Base-by-base conservation (phyloP, 1,140 invertebrate species). In the Drosophila ananassae region DNA sequence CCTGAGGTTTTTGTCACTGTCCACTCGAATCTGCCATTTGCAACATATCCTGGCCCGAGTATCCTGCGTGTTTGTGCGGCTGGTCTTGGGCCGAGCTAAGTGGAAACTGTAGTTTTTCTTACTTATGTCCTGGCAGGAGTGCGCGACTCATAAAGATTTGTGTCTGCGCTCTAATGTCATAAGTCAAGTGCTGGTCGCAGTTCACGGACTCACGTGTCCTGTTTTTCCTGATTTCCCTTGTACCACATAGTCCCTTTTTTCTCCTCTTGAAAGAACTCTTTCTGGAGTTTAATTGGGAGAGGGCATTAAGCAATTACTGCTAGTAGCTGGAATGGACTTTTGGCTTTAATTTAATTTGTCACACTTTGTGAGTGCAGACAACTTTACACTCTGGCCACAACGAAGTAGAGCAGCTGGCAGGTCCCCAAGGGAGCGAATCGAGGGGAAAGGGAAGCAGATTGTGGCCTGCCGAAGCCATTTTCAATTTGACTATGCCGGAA, bases 341-440 rank as follows among this genome's bases (percentile, higher is more conserved):
- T 87, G 80, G 74, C 89, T 89, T 84, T 90, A 90, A 90, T 90
- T 90, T 87, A 90, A 90, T 90, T 90, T 90, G 89, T 90, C 89
- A 90, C 89, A 90, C 89, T 90, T 90, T 90, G 62, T 77, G 79
- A 84, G 77, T 77, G 73, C 76, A 78, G 68, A 76, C 64, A 82
- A 90, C 87, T 90, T 90, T 90, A 78, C 87, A 90, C 87, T 80
- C 76, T 69, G 60, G 83, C 89, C 89, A 52, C 89, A 90, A 62
- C 51, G 80, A 90, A 90, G 76, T 84, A 64, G 83, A 75, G 66
- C 82, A 85, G 82, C 82, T 80, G 75, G 57, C 47, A 41, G 56
- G 67, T 44, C 41, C 50, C 68, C 61, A 24, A 47, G 48, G 67
- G 51, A 48, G 24, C 21, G 39, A 25, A 7, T 30, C 37, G 28